phyloP scores from a whole-genome alignment of 92 coral and sea anemone genomes.

The Umimayanthus kanabou region DNA sequence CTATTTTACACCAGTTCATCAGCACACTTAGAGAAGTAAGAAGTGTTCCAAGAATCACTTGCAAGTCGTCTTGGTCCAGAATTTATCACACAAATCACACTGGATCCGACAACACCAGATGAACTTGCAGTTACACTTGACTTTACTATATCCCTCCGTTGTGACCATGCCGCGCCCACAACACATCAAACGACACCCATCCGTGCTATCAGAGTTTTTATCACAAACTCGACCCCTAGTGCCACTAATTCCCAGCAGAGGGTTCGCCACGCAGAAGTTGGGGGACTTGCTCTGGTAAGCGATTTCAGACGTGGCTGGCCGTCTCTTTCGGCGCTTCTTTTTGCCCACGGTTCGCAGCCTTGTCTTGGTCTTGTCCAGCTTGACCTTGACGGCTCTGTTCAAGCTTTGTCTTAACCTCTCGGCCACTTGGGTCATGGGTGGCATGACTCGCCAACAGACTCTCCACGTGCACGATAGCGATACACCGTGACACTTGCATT shows the following conservation, averaged over 20 bases:
- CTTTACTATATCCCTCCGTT: slow-evolving; percentile 41
- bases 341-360: slow-evolving; percentile 54
- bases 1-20: background rate
- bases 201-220: slow-evolving; percentile 53
- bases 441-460: slow-evolving; percentile 87
- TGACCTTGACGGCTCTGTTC: slow-evolving; percentile 66
- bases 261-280: slow-evolving; percentile 75
- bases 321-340: slow-evolving; percentile 55
- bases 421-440: slow-evolving; percentile 72
- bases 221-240: slow-evolving; percentile 80
- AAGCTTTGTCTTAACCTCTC: slow-evolving; percentile 65
- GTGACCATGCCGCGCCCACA: slow-evolving; percentile 79
- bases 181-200: slow-evolving; percentile 83
- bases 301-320: slow-evolving; percentile 67
- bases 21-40: background rate
- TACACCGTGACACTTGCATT: slow-evolving; percentile 91
- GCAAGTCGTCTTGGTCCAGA: slow-evolving; percentile 74
- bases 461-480: slow-evolving; percentile 79
- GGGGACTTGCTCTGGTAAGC: slow-evolving; percentile 68
- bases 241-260: slow-evolving; percentile 70
- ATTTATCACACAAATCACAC: slow-evolving; percentile 74
- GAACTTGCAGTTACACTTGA: slow-evolving; percentile 89
- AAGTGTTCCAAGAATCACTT: slow-evolving; percentile 31
- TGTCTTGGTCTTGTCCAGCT: slow-evolving; percentile 66
- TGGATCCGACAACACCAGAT: slow-evolving; percentile 91